These are phyloP conservation scores for Trochalopteron elliotii DNA, from an alignment of 2,113 vertebrate species.

Conservation along the genomic window DNA sequence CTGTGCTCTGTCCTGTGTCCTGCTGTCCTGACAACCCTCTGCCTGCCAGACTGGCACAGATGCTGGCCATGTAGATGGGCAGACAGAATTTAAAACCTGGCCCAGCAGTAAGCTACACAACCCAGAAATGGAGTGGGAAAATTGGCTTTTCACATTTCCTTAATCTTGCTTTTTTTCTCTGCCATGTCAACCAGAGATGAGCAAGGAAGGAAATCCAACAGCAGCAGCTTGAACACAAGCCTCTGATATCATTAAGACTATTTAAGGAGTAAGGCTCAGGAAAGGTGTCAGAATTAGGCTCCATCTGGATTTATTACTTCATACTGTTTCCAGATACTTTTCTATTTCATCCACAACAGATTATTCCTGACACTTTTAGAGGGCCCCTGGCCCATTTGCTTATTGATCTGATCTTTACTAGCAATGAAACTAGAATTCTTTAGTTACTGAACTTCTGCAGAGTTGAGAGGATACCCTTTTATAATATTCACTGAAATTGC, in stretches of 20 bases:
- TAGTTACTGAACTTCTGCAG: slow-evolving; percentile 71
- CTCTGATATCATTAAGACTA: not conserved
- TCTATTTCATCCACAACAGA: slow-evolving; percentile 67
- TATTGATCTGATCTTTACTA: slow-evolving; percentile 76
- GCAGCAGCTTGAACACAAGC: not conserved
- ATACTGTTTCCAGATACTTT: slow-evolving; percentile 61
- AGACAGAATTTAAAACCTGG: not conserved
- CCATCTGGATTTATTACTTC: slow-evolving; percentile 55
- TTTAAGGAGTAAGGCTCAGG: not conserved
- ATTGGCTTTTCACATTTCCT: not conserved
- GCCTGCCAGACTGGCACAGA: fast-evolving
- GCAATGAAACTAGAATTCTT: slow-evolving; percentile 71
- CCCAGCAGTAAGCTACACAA: not conserved
- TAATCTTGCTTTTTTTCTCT: not conserved
- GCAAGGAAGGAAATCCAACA: not conserved
- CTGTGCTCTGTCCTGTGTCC: not conserved
- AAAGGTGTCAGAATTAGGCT: not conserved
- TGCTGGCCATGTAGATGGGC: not conserved
- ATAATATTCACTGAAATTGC: slow-evolving; percentile 73
- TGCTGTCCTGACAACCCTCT: not conserved
- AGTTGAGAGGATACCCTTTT: slow-evolving; percentile 74
- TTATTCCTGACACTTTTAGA: slow-evolving; percentile 76
- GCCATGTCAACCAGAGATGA: not conserved
- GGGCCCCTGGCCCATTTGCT: slow-evolving; percentile 70
- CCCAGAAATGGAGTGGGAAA: not conserved